Evolutionary conservation across 2,113 vertebrate species (phyloP).

Genomic region (Delphinus delphis): DNA sequence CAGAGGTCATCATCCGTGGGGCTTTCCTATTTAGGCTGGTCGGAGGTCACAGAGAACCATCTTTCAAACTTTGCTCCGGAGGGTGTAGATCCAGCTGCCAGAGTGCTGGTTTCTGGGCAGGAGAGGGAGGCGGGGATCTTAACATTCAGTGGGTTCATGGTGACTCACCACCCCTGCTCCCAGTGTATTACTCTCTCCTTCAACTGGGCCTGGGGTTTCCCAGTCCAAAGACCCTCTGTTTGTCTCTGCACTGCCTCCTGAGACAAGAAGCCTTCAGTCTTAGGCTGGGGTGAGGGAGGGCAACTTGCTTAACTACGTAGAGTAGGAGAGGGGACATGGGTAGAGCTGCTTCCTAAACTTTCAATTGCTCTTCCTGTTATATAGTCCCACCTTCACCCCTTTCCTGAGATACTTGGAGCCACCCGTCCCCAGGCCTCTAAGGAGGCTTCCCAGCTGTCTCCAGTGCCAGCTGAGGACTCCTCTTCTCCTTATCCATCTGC

Average conservation of each 20-base stretch:
- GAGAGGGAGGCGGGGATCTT: not conserved
- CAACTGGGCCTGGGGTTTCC: not conserved
- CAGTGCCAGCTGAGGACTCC: not conserved
- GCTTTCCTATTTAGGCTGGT: not conserved
- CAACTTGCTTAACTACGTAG: not conserved
- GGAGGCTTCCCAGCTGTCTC: not conserved
- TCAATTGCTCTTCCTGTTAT: not conserved
- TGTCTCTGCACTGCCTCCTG: not conserved
- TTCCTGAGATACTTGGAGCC: not conserved
- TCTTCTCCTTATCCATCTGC: not conserved
- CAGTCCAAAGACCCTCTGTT: not conserved
- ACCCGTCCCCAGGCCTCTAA: not conserved
- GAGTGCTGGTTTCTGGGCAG: not conserved
- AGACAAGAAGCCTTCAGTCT: not conserved
- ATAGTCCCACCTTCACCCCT: not conserved
- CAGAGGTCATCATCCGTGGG: not conserved
- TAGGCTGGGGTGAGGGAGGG: not conserved
- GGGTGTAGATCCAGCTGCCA: not conserved
- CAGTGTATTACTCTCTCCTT: not conserved
- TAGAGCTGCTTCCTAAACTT: not conserved
- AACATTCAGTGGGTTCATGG: not conserved
- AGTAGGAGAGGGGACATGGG: not conserved
- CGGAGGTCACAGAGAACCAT: conserved; percentile 6
- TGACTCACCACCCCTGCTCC: not conserved
- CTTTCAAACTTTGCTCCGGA: not conserved